Base-by-base conservation (phyloP, 2,113 vertebrate species). In the Chionodraco myersi region DNA sequence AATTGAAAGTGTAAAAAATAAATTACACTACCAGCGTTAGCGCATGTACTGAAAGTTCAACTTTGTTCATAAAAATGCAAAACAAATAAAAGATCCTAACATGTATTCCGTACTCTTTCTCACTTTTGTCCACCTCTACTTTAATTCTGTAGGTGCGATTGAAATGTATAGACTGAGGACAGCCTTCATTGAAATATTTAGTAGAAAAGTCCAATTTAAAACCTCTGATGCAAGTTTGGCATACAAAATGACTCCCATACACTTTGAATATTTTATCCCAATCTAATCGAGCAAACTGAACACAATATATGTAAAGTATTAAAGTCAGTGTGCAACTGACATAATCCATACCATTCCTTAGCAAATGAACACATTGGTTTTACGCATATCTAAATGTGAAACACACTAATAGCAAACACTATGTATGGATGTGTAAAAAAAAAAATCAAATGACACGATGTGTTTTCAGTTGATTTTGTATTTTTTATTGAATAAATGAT, bases 401-500 rank as follows among this genome's bases (percentile, higher is more conserved):
- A 10, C 13, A 34, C 13, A 10, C 6, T 41, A 54, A 69, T 23
- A 15, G 51, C 41, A 23, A 60, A 60, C 1, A 51, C 48, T 49
- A 14, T 10, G 2, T 69, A 30, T 59, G 30, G 49, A 12, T 52
- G 81, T 34, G 15, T 59, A 41, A 51, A 53, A 67, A 88, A 84
- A 45, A 80, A 80, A 89, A 51, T 30, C 61, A 34, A 69, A 67
- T 4, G 65, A 91, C 79, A 83, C 87, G 14, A 23, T 86, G 36
- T 83, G 77, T 87, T 93, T 91, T 90, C 85, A 91, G 72, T 85
- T 84, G 72, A 82, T 92, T 92, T 94, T 93, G 65, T 96, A 89
- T 95, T 95, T 95, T 99, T 98, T 99, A 98, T 99, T 98, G 97
- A 97, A 97, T 99, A 98, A 98, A 98, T 98, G 97, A 97, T 97